These are phyloP conservation scores for Thaleichthys pacificus DNA, from an alignment of 2,797 vertebrate genomes.

Conservation along the genomic window DNA sequence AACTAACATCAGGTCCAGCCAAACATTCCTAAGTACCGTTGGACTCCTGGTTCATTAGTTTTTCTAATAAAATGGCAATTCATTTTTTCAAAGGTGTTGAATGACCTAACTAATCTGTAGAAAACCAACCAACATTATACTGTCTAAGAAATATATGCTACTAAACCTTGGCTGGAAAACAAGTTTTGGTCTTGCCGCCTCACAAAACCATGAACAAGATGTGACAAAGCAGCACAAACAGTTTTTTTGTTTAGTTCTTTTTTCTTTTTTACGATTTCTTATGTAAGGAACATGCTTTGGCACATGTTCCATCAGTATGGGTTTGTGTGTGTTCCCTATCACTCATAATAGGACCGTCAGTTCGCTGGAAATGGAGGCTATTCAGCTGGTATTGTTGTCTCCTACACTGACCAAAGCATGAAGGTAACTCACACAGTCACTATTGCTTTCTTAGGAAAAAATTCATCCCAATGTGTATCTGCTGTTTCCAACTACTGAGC, in stretches of 20 bases:
- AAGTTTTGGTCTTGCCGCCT: neutral
- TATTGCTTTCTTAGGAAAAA: constrained; percentile 23
- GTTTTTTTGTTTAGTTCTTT: neutral
- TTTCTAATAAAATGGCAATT: constrained; percentile 8
- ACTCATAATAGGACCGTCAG: constrained; percentile 21
- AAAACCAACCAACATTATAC: neutral
- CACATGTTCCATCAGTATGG: neutral
- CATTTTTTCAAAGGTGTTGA: neutral
- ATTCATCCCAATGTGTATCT: neutral
- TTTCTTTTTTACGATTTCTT: neutral
- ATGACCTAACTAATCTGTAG: neutral
- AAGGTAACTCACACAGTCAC: neutral
- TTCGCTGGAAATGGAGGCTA: constrained; percentile 27
- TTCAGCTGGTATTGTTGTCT: constrained; percentile 24
- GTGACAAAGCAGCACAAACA: neutral
- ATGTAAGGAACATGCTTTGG: no score
- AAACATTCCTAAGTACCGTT: no score
- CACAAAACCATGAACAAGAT: neutral
- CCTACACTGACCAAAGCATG: neutral
- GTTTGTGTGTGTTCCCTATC: constrained; percentile 12
- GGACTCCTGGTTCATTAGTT: constrained; percentile 17
- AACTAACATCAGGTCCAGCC: no score
- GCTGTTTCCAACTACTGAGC: neutral
- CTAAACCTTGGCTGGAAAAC: neutral
- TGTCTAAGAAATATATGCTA: neutral